Percentiles rank a stretch among this genome's conserved stretches.
phyloP scores from a whole-genome alignment of 1,140 invertebrate genomes.

The Cydia pomonella region DNA sequence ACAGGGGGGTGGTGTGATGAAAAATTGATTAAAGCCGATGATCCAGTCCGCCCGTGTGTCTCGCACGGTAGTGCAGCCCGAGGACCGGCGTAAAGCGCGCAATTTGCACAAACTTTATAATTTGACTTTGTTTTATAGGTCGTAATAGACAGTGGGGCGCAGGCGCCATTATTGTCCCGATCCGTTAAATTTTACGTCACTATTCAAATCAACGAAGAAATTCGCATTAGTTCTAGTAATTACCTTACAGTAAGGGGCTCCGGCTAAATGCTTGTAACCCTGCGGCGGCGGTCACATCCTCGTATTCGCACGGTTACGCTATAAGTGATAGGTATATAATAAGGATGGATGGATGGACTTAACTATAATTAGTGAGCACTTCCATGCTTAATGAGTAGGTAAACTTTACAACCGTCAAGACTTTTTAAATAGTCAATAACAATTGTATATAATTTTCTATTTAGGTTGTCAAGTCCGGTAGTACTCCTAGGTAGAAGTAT shows the following conservation, averaged over 20 bases:
- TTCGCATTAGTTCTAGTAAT: not conserved
- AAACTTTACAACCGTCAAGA: too few species aligned
- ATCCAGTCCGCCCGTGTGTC: constrained; percentile 37
- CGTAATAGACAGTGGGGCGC: constrained; percentile 41
- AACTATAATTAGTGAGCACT: too few species aligned
- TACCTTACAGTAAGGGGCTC: not conserved
- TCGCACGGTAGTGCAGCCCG: constrained; percentile 40
- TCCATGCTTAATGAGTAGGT: too few species aligned
- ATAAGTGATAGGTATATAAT: not conserved
- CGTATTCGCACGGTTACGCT: not conserved
- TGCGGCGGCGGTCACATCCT: not conserved
- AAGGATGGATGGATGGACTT: not conserved
- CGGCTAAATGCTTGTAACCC: not conserved
- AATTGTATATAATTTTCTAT: too few species aligned
- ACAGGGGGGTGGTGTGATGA: too few species aligned
- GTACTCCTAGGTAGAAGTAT: too few species aligned
- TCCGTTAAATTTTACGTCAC: constrained; percentile 43
- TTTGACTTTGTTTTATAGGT: constrained; percentile 53
- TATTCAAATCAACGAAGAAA: not conserved
- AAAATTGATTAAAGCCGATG: not conserved
- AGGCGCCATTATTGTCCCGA: constrained; percentile 24
- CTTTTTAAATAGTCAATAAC: too few species aligned
- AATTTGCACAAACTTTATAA: constrained; percentile 53
- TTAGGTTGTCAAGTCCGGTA: too few species aligned
- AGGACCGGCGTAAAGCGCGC: constrained; percentile 40